Evolutionary conservation across 2,797 vertebrate species (phyloP), one percentile per base, ranked within the genome.

Genomic region (Sebastolobus alascanus): DNA sequence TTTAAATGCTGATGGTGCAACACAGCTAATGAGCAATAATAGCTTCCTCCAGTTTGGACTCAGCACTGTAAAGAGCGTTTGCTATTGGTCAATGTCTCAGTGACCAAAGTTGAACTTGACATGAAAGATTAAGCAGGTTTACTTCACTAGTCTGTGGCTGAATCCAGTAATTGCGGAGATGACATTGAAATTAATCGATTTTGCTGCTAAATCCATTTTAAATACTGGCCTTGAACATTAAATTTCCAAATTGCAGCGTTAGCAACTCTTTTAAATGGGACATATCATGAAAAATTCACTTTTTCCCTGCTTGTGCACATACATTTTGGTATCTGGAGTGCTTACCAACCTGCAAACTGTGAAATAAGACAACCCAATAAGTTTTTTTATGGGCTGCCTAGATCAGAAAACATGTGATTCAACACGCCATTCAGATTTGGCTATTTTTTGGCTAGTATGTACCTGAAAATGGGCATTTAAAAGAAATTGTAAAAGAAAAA

Each of bases 251-350:
- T 20, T 16, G 2, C 38, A 18, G 14, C 5, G 1, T 43, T 22
- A 40, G 1, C 27, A 43, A 65, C 22, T 63, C 9, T 25, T 40
- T 40, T 3, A 64, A 64, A 50, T 50, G 7, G 7, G 46, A 50
- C 3, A 0, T 0, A 20, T 50, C 16, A 50, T 50, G 46, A 50
- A 50, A 50, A 50, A 20, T 3, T 0, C 8, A 50, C 46, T 18
- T 50, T 50, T 50, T 50, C 46, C 20, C 16, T 50, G 18, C 46
- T 50, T 50, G 8, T 50, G 18, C 18, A 50, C 46, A 50, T 50
- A 0, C 46, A 50, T 50, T 9, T 50, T 16, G 46, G 46, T 20
- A 50, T 50, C 46, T 50, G 7, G 16, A 50, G 18, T 20, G 46
- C 18, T 50, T 50, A 50, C 46, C 18, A 50, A 20, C 46, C 46